These are phyloP conservation scores for Lonchura striata DNA, from an alignment of 2,113 vertebrate species.

Conservation along the genomic window DNA sequence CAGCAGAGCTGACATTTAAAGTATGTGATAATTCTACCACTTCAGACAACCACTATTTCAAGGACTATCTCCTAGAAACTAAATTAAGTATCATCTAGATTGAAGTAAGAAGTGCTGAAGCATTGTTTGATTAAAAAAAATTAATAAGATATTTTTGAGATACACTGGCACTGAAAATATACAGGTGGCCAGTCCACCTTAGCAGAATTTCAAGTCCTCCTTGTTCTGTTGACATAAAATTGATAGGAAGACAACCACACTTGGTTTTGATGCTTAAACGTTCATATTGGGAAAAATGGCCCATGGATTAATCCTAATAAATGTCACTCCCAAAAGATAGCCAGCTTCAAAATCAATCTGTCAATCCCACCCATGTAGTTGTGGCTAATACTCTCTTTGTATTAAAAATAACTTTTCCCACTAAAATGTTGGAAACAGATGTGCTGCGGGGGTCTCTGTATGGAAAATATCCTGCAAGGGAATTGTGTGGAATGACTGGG, in stretches of 20 bases:
- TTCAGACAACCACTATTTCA: conserved; percentile 45
- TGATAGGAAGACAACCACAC: neutral
- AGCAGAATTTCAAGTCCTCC: neutral
- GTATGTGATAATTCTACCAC: conserved; percentile 60
- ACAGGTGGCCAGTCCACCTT: neutral
- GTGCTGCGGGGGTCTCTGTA: neutral
- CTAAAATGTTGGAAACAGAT: neutral
- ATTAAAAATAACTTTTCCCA: neutral
- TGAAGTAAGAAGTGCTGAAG: neutral
- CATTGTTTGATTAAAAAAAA: neutral
- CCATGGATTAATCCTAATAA: neutral
- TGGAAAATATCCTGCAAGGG: neutral
- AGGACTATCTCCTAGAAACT: conserved; percentile 30
- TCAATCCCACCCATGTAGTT: neutral
- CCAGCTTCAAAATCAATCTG: conserved; percentile 10
- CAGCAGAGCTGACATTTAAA: conserved; percentile 55
- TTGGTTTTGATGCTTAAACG: neutral
- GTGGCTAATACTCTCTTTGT: neutral
- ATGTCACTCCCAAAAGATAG: neutral
- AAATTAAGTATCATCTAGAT: conserved; percentile 17
- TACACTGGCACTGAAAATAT: neutral
- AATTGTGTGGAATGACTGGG: neutral
- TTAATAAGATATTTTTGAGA: neutral
- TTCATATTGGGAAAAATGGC: neutral
- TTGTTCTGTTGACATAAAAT: neutral